These are phyloP conservation scores for Drosophila merina DNA, from an alignment of 2,888 invertebrate species.

Conservation along the genomic window DNA sequence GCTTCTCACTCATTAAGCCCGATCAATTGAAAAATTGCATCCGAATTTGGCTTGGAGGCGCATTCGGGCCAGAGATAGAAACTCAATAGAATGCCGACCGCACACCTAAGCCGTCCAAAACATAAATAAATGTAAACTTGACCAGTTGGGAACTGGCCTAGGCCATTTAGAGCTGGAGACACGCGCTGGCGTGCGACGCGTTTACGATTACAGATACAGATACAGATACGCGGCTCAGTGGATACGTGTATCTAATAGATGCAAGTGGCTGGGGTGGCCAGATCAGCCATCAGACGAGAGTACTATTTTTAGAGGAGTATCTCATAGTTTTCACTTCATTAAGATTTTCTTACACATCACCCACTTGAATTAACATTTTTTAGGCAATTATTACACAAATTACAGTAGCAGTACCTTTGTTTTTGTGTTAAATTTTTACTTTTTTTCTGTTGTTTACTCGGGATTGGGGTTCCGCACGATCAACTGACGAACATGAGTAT, in stretches of 20 bases:
- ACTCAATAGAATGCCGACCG: conserved; percentile 27
- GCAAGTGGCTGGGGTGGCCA: conserved; percentile 7
- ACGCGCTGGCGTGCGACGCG: conserved; percentile 61
- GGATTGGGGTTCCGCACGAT: conserved; percentile 68
- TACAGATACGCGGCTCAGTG: conserved; percentile 39
- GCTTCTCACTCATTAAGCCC: conserved; percentile 36
- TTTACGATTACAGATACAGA: conserved; percentile 46
- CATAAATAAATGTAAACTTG: conserved; percentile 36
- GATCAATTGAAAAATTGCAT: conserved; percentile 66
- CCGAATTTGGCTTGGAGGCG: conserved; percentile 54
- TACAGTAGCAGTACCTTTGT: conserved; percentile 41
- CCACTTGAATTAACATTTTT: conserved; percentile 48
- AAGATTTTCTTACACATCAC: conserved; percentile 31
- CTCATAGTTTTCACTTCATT: conserved; percentile 16
- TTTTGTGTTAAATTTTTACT: conserved; percentile 29
- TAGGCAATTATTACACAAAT: conserved; percentile 49
- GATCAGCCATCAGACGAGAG: conserved; percentile 1
- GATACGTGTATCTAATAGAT: conserved; percentile 33
- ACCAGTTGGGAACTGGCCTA: conserved; percentile 33
- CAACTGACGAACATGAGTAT: conserved; percentile 56
- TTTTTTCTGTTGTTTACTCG: conserved; percentile 29
- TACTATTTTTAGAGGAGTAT: background rate
- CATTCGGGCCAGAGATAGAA: conserved; percentile 22
- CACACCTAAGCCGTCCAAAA: conserved; percentile 43
- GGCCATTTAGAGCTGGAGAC: conserved; percentile 55